Base-by-base conservation (phyloP, 1,140 invertebrate genomes). In the Lycorma delicatula region DNA sequence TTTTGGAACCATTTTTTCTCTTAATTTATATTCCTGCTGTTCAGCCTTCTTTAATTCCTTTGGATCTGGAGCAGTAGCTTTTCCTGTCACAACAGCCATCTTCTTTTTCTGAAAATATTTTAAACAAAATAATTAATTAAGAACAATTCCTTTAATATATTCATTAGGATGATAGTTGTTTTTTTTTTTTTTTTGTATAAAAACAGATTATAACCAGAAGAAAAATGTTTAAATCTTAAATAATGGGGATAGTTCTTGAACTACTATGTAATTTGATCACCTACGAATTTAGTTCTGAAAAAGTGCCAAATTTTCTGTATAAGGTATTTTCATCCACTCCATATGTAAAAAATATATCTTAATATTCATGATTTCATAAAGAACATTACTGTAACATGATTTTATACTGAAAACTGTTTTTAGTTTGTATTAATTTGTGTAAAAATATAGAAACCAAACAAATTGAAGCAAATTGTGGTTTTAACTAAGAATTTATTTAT, bases 1-100 rank as follows among this genome's bases (percentile, higher is more conserved):
- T 68, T 95, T 97, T 23, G 89, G 87, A 12, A 99, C 90, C 85
- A 97, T 93, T 78, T 96, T 93, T 63, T 96, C 93, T 27, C 91
- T 80, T 22, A 99, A 75, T 64, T 87, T 83, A 66, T 85, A 90
- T 60, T 95, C 92, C 69, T 97, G 93, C 38, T 84, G 87, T 57
- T 86, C 84, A 68, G 89, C 82, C 59, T 81, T 81, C 60, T 81
- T 79, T 54, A 84, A 78, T 56, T 84, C 81, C 63, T 81, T 82
- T 25, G 85, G 80, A 73, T 90, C 79, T 59, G 85, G 83, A 64
- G 84, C 83, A 58, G 81, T 77, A 0, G 89, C 69, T 63, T 84
- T 79, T 22, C 89, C 90, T 46, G 78, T 74, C 63, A 80, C 80
- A 0, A 94, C 91, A 16, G 80, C 79, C 83, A 93, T 87, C 55